Conservation (phyloP, 2,797 vertebrate genomes). For the Syngnathus acus region DNA sequence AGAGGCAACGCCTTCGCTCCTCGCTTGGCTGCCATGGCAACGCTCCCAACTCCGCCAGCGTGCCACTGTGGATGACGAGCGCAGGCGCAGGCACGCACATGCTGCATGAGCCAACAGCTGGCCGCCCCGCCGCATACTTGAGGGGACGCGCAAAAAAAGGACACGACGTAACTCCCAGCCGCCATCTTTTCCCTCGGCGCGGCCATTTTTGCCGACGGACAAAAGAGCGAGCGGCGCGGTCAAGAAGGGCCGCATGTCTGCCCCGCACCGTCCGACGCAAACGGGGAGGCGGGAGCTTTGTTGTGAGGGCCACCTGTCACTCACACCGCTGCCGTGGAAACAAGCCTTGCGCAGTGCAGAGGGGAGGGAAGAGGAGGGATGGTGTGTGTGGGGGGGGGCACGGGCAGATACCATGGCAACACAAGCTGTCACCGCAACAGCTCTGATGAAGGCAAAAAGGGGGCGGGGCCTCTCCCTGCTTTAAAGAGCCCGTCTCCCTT, state of each 20-base stretch:
- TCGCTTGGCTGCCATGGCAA: conserved; percentile 64
- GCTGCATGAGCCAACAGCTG: conserved; percentile 56
- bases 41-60: conserved; percentile 35
- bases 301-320: conserved; percentile 66
- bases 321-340: conserved; percentile 66
- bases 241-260: conserved; percentile 19
- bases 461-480: conserved; percentile 30
- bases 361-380: conserved; percentile 27
- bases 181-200: conserved; percentile 36
- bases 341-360: conserved; percentile 65
- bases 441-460: conserved; percentile 37
- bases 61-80: conserved; percentile 24
- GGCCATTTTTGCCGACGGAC: conserved; percentile 27
- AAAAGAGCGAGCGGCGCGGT: conserved; percentile 35
- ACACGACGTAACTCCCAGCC: conserved; percentile 36
- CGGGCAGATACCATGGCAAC: conserved; percentile 67
- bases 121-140: conserved; percentile 57
- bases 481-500: conserved; percentile 52
- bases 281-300: conserved; percentile 33
- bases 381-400: background rate
- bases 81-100: conserved; percentile 18
- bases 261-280: conserved; percentile 5
- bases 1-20: conserved; percentile 60
- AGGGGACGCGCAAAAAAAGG: conserved; percentile 41
- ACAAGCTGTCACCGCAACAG: conserved; percentile 62